Percentiles rank a stretch among this genome's conserved stretches.
Evolutionary conservation across 2,113 vertebrate genomes (phyloP).

Genomic region (Potamarius usumacintae): DNA sequence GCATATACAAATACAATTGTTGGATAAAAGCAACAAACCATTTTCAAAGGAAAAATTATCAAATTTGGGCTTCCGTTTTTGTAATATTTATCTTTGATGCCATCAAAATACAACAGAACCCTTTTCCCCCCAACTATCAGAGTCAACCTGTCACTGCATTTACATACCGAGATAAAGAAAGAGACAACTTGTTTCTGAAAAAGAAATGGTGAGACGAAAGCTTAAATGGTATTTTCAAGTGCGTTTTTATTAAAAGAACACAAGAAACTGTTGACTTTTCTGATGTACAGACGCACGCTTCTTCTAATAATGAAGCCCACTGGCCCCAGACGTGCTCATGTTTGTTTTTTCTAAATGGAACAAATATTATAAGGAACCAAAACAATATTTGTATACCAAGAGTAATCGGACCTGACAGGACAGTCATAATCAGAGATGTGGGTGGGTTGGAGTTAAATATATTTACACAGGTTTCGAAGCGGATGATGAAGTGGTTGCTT

Average conservation of each 20-base stretch:
- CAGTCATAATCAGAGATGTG: constrained; percentile 28
- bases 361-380: neutral
- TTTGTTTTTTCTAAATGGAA: constrained; percentile 15
- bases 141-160: neutral
- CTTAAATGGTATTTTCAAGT: constrained; percentile 56
- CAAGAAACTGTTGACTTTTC: constrained; percentile 57
- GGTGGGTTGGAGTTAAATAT: constrained; percentile 27
- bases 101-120: neutral
- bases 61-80: neutral
- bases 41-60: neutral
- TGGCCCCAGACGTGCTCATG: neutral
- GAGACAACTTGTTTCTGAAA: neutral
- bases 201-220: constrained; percentile 28
- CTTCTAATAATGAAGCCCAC: constrained; percentile 4
- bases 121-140: neutral
- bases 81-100: neutral
- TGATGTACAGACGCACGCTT: constrained; percentile 40
- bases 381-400: neutral
- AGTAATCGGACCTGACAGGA: constrained; percentile 24
- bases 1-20: neutral
- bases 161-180: neutral
- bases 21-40: neutral
- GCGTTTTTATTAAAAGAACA: constrained; percentile 74
- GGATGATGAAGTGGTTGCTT: constrained; percentile 55
- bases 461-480: constrained; percentile 65